Evolutionary conservation across 2,113 vertebrate species (phyloP).

Genomic region (Lipotes vexillifer): DNA sequence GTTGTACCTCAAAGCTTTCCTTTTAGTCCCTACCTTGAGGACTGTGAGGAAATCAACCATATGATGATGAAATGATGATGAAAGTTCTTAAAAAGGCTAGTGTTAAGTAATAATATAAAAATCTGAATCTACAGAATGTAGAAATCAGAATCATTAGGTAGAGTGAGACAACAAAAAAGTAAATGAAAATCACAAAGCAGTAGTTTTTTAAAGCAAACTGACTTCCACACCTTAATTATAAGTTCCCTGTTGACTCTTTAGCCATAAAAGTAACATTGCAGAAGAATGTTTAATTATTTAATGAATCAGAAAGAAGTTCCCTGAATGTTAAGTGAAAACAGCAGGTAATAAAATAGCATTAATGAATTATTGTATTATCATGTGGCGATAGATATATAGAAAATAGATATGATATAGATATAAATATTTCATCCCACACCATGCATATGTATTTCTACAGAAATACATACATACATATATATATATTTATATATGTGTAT

Average conservation of each 20-base stretch:
- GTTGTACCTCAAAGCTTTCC: not conserved
- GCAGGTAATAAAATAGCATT: not conserved
- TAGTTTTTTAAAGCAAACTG: constrained; percentile 16
- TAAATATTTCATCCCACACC: not conserved
- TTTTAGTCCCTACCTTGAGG: not conserved
- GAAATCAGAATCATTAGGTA: not conserved
- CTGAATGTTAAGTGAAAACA: not conserved
- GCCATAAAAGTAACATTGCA: not conserved
- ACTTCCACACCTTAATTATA: not conserved
- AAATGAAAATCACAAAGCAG: not conserved
- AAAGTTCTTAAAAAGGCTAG: not conserved
- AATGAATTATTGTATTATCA: not conserved
- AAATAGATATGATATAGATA: not conserved
- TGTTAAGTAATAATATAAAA: not conserved
- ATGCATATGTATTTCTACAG: not conserved
- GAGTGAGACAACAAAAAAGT: not conserved
- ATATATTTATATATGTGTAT: not conserved
- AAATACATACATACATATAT: not conserved
- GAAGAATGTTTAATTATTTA: constrained; percentile 16
- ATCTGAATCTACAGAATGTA: not conserved
- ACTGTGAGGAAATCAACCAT: not conserved
- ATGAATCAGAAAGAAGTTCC: not conserved
- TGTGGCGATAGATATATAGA: not conserved
- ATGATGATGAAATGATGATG: not conserved
- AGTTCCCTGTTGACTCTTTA: not conserved